Evolutionary conservation across 92 coral and sea anemone species (phyloP), one percentile per base, ranked within the genome.

Genomic region (Phymanthus crucifer): DNA sequence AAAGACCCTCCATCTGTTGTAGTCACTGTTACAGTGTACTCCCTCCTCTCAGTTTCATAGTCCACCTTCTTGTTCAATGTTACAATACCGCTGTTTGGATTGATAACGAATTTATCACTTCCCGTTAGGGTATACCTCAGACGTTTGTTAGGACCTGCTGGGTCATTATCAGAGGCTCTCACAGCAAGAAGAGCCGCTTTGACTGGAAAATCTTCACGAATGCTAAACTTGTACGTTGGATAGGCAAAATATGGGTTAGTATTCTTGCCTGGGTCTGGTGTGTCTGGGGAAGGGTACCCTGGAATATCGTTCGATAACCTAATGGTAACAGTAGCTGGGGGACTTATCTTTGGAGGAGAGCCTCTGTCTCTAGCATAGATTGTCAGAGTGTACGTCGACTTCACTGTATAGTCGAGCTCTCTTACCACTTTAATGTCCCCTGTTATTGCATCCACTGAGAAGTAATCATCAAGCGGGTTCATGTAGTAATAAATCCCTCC

Each of bases 401-500:
- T 26, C 11, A 1, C 54, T 14, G 16, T 14, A 35, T 75, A 82
- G 33, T 87, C 66, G 45, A 87, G 80, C 47, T 71, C 61, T 37
- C 82, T 66, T 6, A 78, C 87, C 29, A 87, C 87, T 2, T 81
- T 78, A 40, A 87, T 77, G 4, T 66, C 90, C 14, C 90, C 90
- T 18, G 90, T 87, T 17, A 87, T 87, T 0, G 90, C 83, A 78
- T 87, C 90, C 50, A 87, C 84, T 16, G 90, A 40, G 70, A 87
- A 87, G 29, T 71, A 77, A 2, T 47, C n/a, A 24, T 34, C 47
- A 18, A 82, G 79, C 8, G 86, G 83, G 11, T 50, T 47, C 73
- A 87, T 68, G 66, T 71, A 87, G 35, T 87, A 87, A 71, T 87
- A 87, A 9, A 87, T 82, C 8, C 87, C 91, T n/a, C 91, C 91